Evolutionary conservation across 2,113 vertebrate species (phyloP).

Genomic region (Prionailurus viverrinus): DNA sequence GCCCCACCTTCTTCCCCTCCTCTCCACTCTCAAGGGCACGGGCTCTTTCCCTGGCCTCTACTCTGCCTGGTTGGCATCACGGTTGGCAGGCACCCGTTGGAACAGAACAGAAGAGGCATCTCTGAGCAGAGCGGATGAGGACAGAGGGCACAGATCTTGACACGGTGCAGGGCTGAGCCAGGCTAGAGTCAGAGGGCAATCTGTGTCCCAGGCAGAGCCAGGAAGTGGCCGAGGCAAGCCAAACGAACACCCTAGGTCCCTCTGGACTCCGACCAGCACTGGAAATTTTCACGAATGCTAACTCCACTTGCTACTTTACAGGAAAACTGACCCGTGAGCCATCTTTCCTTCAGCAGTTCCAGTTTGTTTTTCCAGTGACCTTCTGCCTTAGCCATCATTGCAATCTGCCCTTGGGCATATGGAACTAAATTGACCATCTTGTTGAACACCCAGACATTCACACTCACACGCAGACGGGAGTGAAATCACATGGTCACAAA

Average conservation of each 20-base stretch:
- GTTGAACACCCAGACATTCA: constrained; percentile 23
- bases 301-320: constrained; percentile 64
- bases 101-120: not conserved
- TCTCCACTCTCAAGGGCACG: not conserved
- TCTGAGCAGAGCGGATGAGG: constrained; percentile 57
- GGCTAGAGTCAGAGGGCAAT: constrained; percentile 51
- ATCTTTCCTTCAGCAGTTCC: constrained; percentile 71
- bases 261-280: constrained; percentile 63
- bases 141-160: not conserved
- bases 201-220: constrained; percentile 8
- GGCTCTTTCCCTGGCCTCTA: not conserved
- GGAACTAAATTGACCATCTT: not conserved
- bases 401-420: not conserved
- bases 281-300: constrained; percentile 74
- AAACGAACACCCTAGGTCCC: constrained; percentile 10
- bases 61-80: not conserved
- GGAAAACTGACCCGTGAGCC: constrained; percentile 76
- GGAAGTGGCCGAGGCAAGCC: not conserved
- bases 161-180: not conserved
- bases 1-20: not conserved
- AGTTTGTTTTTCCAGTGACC: constrained; percentile 77
- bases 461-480: not conserved
- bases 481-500: not conserved
- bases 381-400: constrained; percentile 52
- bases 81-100: not conserved